Percentiles rank a stretch among this genome's conserved stretches.
Conservation (phyloP, 2,888 invertebrate species). For the Bursaphelenchus okinawaensis region DNA sequence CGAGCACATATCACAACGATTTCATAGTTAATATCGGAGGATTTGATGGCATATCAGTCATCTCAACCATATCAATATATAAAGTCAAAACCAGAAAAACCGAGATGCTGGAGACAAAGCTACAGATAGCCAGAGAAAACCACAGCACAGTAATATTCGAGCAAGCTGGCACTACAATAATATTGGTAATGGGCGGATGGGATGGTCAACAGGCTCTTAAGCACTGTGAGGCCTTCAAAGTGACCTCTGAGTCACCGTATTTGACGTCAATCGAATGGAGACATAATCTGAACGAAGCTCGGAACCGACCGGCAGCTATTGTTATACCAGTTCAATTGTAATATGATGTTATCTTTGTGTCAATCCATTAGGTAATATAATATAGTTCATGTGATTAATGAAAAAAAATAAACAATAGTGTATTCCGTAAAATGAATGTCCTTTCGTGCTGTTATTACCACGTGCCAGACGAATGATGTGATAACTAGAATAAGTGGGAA, state of each 20-base stretch:
- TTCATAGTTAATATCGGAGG: conserved; percentile 32
- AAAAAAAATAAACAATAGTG: too few species aligned
- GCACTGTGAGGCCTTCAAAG: conserved; percentile 35
- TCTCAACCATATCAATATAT: conserved; percentile 29
- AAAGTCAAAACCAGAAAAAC: conserved; percentile 23
- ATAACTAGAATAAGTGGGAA: too few species aligned
- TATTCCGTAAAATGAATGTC: too few species aligned
- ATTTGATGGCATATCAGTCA: conserved; percentile 33
- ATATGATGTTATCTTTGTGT: too few species aligned
- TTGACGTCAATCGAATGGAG: background rate
- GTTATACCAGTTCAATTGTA: background rate
- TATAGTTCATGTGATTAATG: too few species aligned
- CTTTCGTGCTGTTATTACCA: too few species aligned
- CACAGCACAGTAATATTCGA: conserved; percentile 31
- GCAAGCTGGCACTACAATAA: background rate
- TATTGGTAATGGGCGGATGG: conserved; percentile 47
- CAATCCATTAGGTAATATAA: too few species aligned
- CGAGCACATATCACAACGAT: conserved; percentile 13
- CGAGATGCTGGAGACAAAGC: conserved; percentile 24
- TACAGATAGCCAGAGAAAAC: conserved; percentile 39
- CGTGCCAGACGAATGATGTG: too few species aligned
- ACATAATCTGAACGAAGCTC: conserved; percentile 7
- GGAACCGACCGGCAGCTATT: conserved; percentile 23
- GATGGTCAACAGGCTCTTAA: conserved; percentile 31
- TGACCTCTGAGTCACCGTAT: conserved; percentile 16